Evolutionary conservation across 2,113 vertebrate genomes (phyloP), one percentile per base, ranked within the genome.

Genomic region (Petromus typicus): DNA sequence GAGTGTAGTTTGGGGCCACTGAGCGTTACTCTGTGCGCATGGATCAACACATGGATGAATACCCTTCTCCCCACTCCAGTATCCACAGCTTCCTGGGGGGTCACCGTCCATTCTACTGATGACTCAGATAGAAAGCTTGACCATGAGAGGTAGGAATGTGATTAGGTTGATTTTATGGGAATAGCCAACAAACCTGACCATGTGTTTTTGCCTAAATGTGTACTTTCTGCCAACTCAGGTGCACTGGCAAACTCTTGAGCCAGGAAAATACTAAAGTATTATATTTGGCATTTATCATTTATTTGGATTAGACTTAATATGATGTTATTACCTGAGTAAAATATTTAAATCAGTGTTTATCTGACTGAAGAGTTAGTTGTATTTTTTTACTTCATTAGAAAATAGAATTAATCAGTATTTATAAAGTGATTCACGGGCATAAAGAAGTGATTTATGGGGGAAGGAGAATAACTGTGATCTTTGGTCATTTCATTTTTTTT

Each of bases 371-470:
- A 90, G n/a, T 91, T 66, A 56, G 84, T 90, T 95, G n/a, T 56
- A 82, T 89, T 82, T 91, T n/a, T 78, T 94, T 94, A 66, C 20
- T 43, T 91, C 12, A 82, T 82, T 85, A 85, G 37, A 34, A 90
- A 91, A 32, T 69, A 3, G 69, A 67, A 86, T 79, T 81, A 81
- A 73, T 54, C 13, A 57, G 4, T 30, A 40, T 27, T 7, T 73
- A 67, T 7, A 73, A 92, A 90, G 14, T 34, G 27, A 76, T 51
- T 13, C 2, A 1, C 17, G 40, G 43, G 27, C 92, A 25, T 40
- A 51, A 63, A 71, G 3, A 71, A 94, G 16, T 18, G 16, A 78
- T 34, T 78, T 11, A 79, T 23, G 11, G 13, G 18, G 17, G 2
- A 48, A 61, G 51, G 25, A 3, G 1, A 67, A 20, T 32, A 86